phyloP scores from a whole-genome alignment of 2,113 vertebrate genomes.

The Bubo bubo region DNA sequence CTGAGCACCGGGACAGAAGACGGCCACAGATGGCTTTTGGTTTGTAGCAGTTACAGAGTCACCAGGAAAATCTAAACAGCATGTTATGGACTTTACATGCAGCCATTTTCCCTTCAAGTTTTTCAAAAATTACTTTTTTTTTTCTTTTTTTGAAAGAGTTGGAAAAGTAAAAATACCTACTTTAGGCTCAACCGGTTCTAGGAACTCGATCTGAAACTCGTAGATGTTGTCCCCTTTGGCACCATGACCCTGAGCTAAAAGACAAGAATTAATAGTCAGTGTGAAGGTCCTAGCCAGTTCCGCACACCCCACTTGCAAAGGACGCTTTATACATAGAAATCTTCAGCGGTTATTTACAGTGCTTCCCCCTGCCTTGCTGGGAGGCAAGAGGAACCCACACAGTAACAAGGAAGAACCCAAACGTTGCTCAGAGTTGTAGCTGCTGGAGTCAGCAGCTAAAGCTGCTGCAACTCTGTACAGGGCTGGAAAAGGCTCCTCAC shows the following conservation, averaged over 20 bases:
- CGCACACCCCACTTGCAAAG: not conserved
- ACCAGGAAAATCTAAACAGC: not conserved
- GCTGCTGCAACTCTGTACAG: not conserved
- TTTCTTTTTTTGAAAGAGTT: not conserved
- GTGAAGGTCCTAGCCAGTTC: not conserved
- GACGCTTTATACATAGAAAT: not conserved
- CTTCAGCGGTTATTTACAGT: not conserved
- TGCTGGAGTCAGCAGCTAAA: not conserved
- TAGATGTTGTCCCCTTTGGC: constrained; percentile 95
- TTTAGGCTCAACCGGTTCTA: constrained; percentile 85
- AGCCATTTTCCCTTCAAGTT: not conserved
- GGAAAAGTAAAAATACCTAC: constrained; percentile 67
- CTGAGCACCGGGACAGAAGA: not conserved
- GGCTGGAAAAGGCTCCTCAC: not conserved
- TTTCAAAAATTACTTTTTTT: not conserved
- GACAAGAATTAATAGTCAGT: not conserved
- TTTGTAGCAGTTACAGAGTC: not conserved
- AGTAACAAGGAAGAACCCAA: not conserved
- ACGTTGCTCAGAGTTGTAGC: not conserved
- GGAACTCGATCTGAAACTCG: constrained; percentile 89
- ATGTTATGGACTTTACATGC: fast-evolving
- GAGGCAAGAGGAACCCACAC: not conserved
- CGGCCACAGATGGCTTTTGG: not conserved
- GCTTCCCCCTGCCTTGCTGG: not conserved
- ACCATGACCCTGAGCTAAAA: constrained; percentile 88